Base-by-base conservation (phyloP, 2,113 vertebrate species). In the Silurus asotus region DNA sequence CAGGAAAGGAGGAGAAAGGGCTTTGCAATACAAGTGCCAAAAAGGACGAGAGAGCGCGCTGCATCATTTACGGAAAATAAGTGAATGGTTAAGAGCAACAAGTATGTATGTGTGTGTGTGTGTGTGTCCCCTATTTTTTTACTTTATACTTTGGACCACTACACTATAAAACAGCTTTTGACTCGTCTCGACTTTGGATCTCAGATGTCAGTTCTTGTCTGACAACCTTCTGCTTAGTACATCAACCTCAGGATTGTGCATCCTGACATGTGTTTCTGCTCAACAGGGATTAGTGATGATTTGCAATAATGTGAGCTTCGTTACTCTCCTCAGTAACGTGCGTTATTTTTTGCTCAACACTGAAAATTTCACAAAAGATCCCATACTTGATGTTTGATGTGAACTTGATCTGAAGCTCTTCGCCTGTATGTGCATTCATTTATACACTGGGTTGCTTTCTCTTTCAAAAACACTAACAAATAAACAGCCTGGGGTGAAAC, bases 1-100 rank as follows among this genome's bases (percentile, higher is more conserved):
- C 89, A 93, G 88, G 90, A 94, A 91, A 84, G 67, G 61, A 76
- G 28, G 20, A 59, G 69, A 56, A 25, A 56, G 82, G 59, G 28
- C 19, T 83, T 28, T 9, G 59, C 76, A 19, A 14, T 81, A 6
- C 23, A 77, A 14, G 83, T 37, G 51, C 45, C 17, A 65, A 49
- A 37, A 65, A 64, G 25, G 25, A 67, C n/a, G 15, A 58, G 19
- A n/a, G 6, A 10, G 20, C 11, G 48, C 13, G 6, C 13, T 49
- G 20, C 9, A 8, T 25, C 67, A 37, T 81, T 45, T 9, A 77
- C 15, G 20, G 5, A 45, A 8, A 56, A 56, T 56, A 59, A 37
- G 25, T 58, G 8, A 37, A 8, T 20, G 6, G 13, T 28, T 25
- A 8, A 76, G 25, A 76, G 51, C 28, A 55, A 51, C 5, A 25